Base-by-base conservation (phyloP, 2,113 vertebrate genomes). In the Cisticola juncidis region DNA sequence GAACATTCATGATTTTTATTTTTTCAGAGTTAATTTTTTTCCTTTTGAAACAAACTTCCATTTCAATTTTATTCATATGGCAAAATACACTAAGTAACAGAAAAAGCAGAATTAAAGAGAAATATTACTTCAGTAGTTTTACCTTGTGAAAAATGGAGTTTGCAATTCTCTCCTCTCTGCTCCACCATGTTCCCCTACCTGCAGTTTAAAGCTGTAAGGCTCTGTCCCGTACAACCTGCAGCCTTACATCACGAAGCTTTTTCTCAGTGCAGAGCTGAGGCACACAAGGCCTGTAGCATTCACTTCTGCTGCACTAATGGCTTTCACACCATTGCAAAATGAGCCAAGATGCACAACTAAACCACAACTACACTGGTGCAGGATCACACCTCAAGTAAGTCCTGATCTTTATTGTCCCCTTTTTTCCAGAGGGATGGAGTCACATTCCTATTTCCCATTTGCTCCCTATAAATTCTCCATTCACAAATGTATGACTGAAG, bases 361-460 rank as follows among this genome's bases (percentile, higher is more conserved):
- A 90, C 58, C 80, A 62, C 76, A 78, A 0, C 42, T 57, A 9
- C 4, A 21, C 42, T 80, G 62, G 78, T 90, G 84, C 42, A 77
- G 38, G 33, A 20, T 96, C 90, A 88, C 91, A 95, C 90, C 84
- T 93, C 91, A 5, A 57, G 45, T 29, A 89, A 90, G 50, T 87
- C 78, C 78, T 90, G 78, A 90, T 82, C 84, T 88, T 95, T 96
- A 95, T 91, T 77, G 51, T 61, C 54, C 54, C 47, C 38, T 84
- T 71, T 81, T 82, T 94, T 77, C 61, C 71, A 73, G 90, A 89
- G 61, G 70, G 40, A 53, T 90, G 45, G 54, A 95, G 22, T 87
- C 69, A 94, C 80, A 91, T 90, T 92, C 92, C 94, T 92, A 95
- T 92, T 94, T 94, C 81, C 84, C 90, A 91, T 95, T 96, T 95